Conservation (phyloP, 2,888 invertebrate genomes). For the Lydus trimaculatus region DNA sequence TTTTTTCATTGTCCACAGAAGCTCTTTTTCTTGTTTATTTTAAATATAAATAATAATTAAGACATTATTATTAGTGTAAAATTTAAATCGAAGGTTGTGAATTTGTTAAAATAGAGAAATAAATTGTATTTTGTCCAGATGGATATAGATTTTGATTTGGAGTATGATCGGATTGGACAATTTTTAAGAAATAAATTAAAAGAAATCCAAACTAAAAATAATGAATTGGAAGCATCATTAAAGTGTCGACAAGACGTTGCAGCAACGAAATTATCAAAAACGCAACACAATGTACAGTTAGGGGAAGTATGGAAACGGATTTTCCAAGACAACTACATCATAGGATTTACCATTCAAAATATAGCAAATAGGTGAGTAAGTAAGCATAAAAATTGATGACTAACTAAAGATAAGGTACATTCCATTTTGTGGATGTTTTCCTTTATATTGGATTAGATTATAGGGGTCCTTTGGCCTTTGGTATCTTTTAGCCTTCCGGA, state of each 20-base stretch:
- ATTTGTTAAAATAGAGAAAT: too few species aligned
- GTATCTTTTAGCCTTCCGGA: too few species aligned
- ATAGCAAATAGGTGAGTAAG: constrained; percentile 36
- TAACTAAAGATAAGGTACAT: neutral
- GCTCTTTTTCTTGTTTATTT: neutral
- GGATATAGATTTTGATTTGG: constrained; percentile 45
- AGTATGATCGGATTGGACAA: constrained; percentile 41
- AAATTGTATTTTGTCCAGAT: too few species aligned
- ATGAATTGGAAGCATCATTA: constrained; percentile 31
- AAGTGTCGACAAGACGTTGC: constrained; percentile 27
- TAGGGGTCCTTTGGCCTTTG: too few species aligned
- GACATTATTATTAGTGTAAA: too few species aligned
- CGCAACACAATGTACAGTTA: constrained; percentile 18
- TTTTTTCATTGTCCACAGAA: neutral
- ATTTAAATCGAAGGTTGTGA: too few species aligned
- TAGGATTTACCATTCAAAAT: constrained; percentile 47
- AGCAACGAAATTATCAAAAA: constrained; percentile 13
- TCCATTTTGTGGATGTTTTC: too few species aligned
- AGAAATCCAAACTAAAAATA: constrained; percentile 37
- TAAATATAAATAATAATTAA: neutral
- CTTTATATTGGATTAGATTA: too few species aligned
- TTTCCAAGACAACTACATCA: constrained; percentile 42
- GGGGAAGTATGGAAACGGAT: constrained; percentile 42
- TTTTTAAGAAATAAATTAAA: constrained; percentile 41
- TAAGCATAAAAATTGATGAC: neutral